Evolutionary conservation across 1,140 invertebrate species (phyloP).

Genomic region (Pollicipes pollicipes): DNA sequence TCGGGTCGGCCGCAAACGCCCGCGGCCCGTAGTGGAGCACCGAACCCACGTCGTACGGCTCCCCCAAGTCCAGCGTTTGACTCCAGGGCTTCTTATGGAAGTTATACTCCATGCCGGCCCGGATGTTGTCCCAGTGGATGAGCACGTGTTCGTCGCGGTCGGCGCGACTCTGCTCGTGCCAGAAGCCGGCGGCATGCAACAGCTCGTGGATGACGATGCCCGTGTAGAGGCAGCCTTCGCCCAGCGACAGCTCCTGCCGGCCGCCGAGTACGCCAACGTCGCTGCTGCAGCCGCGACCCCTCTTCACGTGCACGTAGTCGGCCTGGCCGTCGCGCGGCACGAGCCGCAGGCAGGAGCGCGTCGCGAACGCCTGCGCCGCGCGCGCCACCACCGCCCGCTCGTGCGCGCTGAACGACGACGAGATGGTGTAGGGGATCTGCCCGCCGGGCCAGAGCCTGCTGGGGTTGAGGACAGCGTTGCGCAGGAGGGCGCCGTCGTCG

Average conservation of each 20-base stretch:
- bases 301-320: slow-evolving; percentile 18
- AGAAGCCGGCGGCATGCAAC: slow-evolving; percentile 25
- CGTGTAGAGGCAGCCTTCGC: slow-evolving; percentile 45
- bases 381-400: slow-evolving; percentile 10
- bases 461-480: slow-evolving; percentile 22
- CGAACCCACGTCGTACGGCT: slow-evolving; percentile 26
- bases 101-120: slow-evolving; percentile 14
- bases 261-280: slow-evolving; percentile 33
- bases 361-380: slow-evolving; percentile 9
- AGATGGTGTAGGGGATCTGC: slow-evolving; percentile 27
- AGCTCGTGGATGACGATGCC: slow-evolving; percentile 31
- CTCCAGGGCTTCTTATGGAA: slow-evolving; percentile 17
- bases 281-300: slow-evolving; percentile 32
- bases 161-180: slow-evolving; percentile 22
- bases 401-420: slow-evolving; percentile 22
- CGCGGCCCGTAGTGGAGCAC: slow-evolving; percentile 35
- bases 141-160: slow-evolving; percentile 20
- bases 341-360: slow-evolving; percentile 12
- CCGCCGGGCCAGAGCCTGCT: slow-evolving; percentile 23
- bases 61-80: slow-evolving; percentile 27
- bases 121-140: slow-evolving; percentile 16
- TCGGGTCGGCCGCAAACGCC: slow-evolving; percentile 31
- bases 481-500: background rate
- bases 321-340: slow-evolving; percentile 3
- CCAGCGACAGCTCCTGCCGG: slow-evolving; percentile 29